Percentiles rank a stretch among this genome's conserved stretches.
Conservation (phyloP, 2,113 vertebrate species). For the Herpetotheres cachinnans region DNA sequence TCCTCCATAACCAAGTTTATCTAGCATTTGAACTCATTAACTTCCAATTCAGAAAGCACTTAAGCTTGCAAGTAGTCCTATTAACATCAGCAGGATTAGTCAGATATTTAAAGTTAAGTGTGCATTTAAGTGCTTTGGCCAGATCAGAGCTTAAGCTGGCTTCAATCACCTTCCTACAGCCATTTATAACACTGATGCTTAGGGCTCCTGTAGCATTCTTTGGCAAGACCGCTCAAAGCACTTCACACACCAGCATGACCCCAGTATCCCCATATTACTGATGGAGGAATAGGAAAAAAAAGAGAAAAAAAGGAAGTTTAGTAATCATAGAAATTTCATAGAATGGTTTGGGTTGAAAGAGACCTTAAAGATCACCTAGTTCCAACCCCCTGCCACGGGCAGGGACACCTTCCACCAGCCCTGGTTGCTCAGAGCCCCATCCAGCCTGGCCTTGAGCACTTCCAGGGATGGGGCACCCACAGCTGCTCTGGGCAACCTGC, state of each 20-base stretch:
- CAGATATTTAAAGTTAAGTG: not conserved
- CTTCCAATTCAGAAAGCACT: constrained; percentile 2
- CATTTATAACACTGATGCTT: not conserved
- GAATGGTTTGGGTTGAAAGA: no score
- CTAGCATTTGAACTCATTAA: constrained; percentile 15
- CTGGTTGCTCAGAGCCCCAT: no score
- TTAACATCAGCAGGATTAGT: not conserved
- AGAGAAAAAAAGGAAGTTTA: not conserved
- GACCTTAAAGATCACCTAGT: no score
- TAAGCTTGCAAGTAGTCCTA: not conserved
- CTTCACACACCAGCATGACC: not conserved
- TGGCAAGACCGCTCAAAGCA: not conserved
- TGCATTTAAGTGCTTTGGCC: not conserved
- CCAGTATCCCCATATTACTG: not conserved
- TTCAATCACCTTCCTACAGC: not conserved
- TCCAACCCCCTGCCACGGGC: no score
- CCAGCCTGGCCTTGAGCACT: no score
- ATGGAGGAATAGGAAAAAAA: not conserved
- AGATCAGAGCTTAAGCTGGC: not conserved
- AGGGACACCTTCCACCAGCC: no score
- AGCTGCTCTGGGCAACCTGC: no score
- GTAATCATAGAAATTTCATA: no score
- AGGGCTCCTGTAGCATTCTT: not conserved
- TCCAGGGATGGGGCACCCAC: no score
- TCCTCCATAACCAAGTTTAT: not conserved